These are phyloP conservation scores for Manduca sexta DNA, from an alignment of 1,140 invertebrate genomes.

Conservation along the genomic window DNA sequence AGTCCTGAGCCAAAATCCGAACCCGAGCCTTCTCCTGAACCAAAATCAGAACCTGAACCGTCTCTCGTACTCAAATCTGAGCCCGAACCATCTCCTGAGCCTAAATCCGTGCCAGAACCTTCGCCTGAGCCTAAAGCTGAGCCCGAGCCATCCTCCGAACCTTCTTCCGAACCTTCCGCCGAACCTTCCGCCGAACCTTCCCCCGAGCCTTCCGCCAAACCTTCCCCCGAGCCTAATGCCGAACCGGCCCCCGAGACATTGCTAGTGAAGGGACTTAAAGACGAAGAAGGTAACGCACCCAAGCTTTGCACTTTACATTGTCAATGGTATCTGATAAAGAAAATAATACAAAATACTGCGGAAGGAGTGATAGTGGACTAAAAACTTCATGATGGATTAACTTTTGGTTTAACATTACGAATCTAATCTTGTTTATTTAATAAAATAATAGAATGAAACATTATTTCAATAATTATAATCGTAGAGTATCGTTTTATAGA, in stretches of 20 bases:
- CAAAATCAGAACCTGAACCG: constrained; percentile 58
- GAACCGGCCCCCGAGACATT: constrained; percentile 49
- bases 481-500: too few relatives aligned
- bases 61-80: constrained; percentile 60
- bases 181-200: constrained; percentile 60
- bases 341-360: too few relatives aligned
- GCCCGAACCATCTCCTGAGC: constrained; percentile 69
- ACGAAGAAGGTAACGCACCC: constrained; percentile 62
- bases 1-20: constrained; percentile 56
- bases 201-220: constrained; percentile 44
- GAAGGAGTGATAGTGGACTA: too few relatives aligned
- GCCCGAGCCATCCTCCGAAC: constrained; percentile 41
- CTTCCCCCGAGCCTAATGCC: constrained; percentile 44
- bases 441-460: too few relatives aligned
- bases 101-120: constrained; percentile 68
- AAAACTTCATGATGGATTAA: too few relatives aligned
- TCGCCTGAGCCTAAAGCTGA: constrained; percentile 59
- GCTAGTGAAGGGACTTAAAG: constrained; percentile 63
- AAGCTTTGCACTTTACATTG: constrained; percentile 33
- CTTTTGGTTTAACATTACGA: too few relatives aligned
- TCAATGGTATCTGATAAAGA: too few relatives aligned
- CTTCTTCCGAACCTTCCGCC: constrained; percentile 49
- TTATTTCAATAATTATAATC: too few relatives aligned
- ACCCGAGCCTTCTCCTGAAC: constrained; percentile 60
- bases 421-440: too few relatives aligned